Base-by-base conservation (phyloP, 2,888 invertebrate genomes). In the Pterostichus madidus region DNA sequence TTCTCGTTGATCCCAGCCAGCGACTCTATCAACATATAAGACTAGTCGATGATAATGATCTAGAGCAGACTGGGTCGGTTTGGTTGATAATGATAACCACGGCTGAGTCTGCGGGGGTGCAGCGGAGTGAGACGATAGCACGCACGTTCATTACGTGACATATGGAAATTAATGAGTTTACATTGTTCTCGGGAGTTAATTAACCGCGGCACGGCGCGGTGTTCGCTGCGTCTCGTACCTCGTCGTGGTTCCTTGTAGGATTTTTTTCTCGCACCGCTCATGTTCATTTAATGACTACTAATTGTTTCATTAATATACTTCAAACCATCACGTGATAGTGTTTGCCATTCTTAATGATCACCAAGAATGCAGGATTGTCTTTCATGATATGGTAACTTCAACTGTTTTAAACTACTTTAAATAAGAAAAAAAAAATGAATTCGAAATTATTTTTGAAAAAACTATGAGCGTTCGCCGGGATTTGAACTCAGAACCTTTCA, bases 221-320 rank as follows among this genome's bases (percentile, higher is more conserved):
- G 24, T 24, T 24, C 24, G 24, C 24, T 7, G 2, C 64, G 56
- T 56, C 64, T 39, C 24, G 64, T 11, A 17, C 73, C 11, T 15
- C 10, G 53, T 32, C 44, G 64, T 49, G 53, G 52, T 75, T 75
- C 75, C 49, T 75, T 52, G 24, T 71, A 44, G 7, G 44, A 31
- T 49, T 53, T 75, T n/a, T 49, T 75, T 52, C 53, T 49, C 52
- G 49, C 31, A 5, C 39, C 39, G 53, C 32, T 75, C 75, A 53
- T 75, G 75, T 75, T 75, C 49, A 46, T 52, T 75, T 75, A 75
- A 75, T 75, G 53, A 75, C 75, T 75, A 75, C 75, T 75, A 75
- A 75, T 75, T 75, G 75, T 75, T 75, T 75, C 75, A 75, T 53
- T 75, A 75, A 75, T 75, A 75, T n/a, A 53, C 75, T 75, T 75